These are phyloP conservation scores for Pseudococcus viburni DNA, from an alignment of 2,888 invertebrate genomes.

Conservation along the genomic window DNA sequence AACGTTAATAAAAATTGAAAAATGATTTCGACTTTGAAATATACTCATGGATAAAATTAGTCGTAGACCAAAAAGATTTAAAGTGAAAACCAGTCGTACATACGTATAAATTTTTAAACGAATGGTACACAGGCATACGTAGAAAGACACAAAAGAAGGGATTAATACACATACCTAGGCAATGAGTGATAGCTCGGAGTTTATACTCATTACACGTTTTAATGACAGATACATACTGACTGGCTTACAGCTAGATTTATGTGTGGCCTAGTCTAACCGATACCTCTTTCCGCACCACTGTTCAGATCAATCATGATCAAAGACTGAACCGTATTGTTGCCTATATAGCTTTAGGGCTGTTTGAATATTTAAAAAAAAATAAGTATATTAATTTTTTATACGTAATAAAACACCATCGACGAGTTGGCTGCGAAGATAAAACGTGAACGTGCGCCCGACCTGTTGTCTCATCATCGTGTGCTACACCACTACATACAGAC, in stretches of 20 bases:
- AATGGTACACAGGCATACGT: background rate
- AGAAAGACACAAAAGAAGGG: slow-evolving; percentile 53
- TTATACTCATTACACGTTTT: slow-evolving; percentile 64
- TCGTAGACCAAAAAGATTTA: slow-evolving; percentile 12
- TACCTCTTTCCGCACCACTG: slow-evolving; percentile 48
- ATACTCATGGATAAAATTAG: slow-evolving; percentile 14
- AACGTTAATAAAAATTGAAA: slow-evolving; percentile 46
- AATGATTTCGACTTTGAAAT: slow-evolving; percentile 37
- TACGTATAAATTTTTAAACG: background rate
- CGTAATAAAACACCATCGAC: slow-evolving; percentile 49
- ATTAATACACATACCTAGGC: slow-evolving; percentile 23
- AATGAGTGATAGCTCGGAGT: slow-evolving; percentile 62
- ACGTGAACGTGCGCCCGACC: background rate
- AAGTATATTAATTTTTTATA: slow-evolving; percentile 63
- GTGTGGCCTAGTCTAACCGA: slow-evolving; percentile 58
- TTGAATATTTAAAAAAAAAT: slow-evolving; percentile 62
- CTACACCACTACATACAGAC: too few species aligned
- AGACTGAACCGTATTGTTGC: slow-evolving; percentile 52
- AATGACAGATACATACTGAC: slow-evolving; percentile 63
- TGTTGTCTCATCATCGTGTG: background rate
- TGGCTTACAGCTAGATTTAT: slow-evolving; percentile 65
- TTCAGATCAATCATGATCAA: slow-evolving; percentile 53
- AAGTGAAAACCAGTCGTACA: slow-evolving; percentile 36
- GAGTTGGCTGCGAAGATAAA: background rate
- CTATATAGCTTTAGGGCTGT: slow-evolving; percentile 62